Conservation (phyloP, 2,797 vertebrate genomes). For the Ctenochaetus hawaiiensis region DNA sequence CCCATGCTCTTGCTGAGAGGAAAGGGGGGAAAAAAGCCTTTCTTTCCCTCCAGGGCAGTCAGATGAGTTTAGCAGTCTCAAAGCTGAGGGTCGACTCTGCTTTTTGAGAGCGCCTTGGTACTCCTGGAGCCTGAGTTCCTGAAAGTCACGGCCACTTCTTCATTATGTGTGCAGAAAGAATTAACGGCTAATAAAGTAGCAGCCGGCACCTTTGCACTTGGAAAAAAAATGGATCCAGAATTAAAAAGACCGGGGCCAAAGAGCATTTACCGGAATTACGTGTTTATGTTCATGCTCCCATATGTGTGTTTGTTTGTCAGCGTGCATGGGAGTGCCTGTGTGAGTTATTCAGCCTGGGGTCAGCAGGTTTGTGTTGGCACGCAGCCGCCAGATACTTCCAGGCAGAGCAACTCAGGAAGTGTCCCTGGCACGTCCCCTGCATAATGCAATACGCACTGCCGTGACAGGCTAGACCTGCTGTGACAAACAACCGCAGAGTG, state of each 20-base stretch:
- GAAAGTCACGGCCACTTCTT: constrained; percentile 54
- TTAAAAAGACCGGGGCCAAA: constrained; percentile 4
- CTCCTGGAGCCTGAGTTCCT: constrained; percentile 60
- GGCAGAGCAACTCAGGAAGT: constrained; percentile 78
- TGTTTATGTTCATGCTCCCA: background rate
- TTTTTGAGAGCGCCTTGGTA: constrained; percentile 63
- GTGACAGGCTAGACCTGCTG: constrained; percentile 64
- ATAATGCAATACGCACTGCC: constrained; percentile 46
- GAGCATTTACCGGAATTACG: background rate
- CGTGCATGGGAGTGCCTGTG: constrained; percentile 41
- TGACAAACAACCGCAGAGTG: constrained; percentile 64
- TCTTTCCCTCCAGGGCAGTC: constrained; percentile 81
- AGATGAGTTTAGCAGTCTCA: constrained; percentile 85
- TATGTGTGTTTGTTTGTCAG: constrained; percentile 40
- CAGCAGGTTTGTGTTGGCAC: constrained; percentile 78
- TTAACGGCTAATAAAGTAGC: constrained; percentile 55
- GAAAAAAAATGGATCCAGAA: constrained; percentile 9
- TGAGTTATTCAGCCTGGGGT: constrained; percentile 62
- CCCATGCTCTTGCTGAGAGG: constrained; percentile 86
- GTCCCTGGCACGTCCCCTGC: constrained; percentile 73
- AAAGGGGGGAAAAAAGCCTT: constrained; percentile 72
- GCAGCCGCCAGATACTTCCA: constrained; percentile 71
- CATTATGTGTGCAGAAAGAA: constrained; percentile 52
- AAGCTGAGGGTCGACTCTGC: constrained; percentile 70
- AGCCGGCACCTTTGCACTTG: constrained; percentile 24